Conservation (phyloP, 2,888 invertebrate species). For the Priocnemis perturbator region DNA sequence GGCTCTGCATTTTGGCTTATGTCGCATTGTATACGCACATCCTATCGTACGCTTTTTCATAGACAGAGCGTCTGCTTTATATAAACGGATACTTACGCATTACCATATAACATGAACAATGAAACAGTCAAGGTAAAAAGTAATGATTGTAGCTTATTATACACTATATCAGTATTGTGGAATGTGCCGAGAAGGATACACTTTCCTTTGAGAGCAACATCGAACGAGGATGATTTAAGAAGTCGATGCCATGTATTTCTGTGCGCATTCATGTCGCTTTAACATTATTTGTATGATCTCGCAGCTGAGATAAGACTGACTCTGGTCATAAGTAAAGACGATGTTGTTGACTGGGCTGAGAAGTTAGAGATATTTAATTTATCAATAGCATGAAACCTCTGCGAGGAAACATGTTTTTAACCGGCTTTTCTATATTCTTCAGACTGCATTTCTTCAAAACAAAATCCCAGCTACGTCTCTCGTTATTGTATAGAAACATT, state of each 20-base stretch:
- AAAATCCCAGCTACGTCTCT: too few species aligned
- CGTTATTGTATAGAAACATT: too few species aligned
- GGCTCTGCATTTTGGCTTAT: conserved; percentile 49
- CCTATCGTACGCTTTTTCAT: conserved; percentile 15
- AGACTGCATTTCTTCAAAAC: too few species aligned
- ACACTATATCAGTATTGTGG: conserved; percentile 36
- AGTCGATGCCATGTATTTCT: conserved; percentile 32
- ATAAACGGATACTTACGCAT: conserved; percentile 37
- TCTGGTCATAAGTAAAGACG: too few species aligned
- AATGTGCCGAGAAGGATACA: conserved; percentile 51
- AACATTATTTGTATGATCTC: too few species aligned
- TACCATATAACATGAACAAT: conserved; percentile 23
- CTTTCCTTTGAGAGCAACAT: conserved; percentile 37
- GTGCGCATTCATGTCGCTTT: conserved; percentile 40
- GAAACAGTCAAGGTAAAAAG: conserved; percentile 21
- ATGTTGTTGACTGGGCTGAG: too few species aligned
- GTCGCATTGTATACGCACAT: conserved; percentile 23
- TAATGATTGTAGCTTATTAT: conserved; percentile 22
- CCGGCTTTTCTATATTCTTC: too few species aligned
- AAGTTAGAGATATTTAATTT: too few species aligned
- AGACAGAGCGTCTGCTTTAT: conserved; percentile 35
- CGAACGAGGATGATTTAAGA: conserved; percentile 33
- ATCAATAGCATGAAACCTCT: too few species aligned
- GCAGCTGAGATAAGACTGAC: too few species aligned
- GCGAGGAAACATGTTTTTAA: too few species aligned